A percentile compares a stretch with the other conserved stretches of the same genome.
Conservation (phyloP, 2,797 vertebrate genomes). For the Helarctos malayanus region DNA sequence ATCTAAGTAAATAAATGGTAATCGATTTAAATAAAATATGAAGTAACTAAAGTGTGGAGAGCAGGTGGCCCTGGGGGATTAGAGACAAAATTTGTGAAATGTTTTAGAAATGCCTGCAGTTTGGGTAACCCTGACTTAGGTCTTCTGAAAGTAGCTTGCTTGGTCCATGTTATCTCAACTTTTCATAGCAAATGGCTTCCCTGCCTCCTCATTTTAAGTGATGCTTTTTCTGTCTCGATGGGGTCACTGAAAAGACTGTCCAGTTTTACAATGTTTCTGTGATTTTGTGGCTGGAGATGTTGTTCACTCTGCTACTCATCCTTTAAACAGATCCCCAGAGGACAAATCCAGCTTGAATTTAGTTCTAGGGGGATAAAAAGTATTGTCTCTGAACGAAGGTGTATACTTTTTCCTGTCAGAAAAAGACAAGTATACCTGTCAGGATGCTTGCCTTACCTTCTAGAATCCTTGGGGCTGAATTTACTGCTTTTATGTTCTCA, state of each 20-base stretch:
- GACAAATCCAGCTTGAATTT: slow-evolving; percentile 61
- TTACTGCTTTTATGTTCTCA: slow-evolving; percentile 67
- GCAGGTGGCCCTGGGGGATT: background rate
- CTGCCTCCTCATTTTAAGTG: background rate
- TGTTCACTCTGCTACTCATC: background rate
- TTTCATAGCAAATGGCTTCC: background rate
- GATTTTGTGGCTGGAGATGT: background rate
- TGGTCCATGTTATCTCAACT: fast-evolving
- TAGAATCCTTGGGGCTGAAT: slow-evolving; percentile 75
- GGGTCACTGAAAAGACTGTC: slow-evolving; percentile 28
- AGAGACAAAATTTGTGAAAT: background rate
- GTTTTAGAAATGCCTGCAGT: background rate
- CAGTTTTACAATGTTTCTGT: background rate
- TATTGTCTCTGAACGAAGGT: slow-evolving; percentile 58
- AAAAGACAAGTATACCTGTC: slow-evolving; percentile 71
- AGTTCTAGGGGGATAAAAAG: slow-evolving; percentile 69
- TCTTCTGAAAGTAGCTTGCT: background rate
- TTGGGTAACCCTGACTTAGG: background rate
- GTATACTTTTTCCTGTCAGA: slow-evolving; percentile 69
- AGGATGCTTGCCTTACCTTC: slow-evolving; percentile 37
- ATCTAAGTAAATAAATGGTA: background rate
- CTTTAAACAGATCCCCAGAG: slow-evolving; percentile 71
- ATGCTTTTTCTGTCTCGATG: background rate
- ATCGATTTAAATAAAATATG: background rate
- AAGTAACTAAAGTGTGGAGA: background rate